These are phyloP conservation scores for Erythrolamprus reginae DNA, from an alignment of 2,113 vertebrate species.

Conservation along the genomic window DNA sequence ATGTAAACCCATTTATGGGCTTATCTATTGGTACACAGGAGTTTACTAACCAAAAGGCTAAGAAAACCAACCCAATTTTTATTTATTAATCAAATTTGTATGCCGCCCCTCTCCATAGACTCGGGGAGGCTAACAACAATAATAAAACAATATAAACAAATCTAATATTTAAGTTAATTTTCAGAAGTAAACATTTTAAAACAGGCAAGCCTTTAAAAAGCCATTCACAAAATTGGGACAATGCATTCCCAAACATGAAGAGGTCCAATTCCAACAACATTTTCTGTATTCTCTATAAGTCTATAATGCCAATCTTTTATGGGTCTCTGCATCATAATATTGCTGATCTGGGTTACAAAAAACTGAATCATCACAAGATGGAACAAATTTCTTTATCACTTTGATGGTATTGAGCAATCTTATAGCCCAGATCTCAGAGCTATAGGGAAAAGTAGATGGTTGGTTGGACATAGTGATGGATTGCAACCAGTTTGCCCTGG, in stretches of 20 bases:
- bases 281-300: not conserved
- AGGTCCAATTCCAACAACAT: not conserved
- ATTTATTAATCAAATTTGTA: no score
- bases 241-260: not conserved
- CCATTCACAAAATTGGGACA: not conserved
- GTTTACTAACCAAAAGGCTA: not conserved
- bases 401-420: not conserved
- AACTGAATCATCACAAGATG: not conserved
- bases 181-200: not conserved
- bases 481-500: no score
- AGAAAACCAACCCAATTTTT: not conserved
- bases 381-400: not conserved
- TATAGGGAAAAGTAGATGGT: not conserved
- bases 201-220: not conserved
- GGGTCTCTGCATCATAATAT: not conserved
- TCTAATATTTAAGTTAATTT: no score
- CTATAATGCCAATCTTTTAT: not conserved
- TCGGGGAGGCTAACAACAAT: no score
- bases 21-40: not conserved
- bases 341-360: not conserved
- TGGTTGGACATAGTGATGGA: not conserved
- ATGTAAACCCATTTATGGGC: not conserved
- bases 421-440: not conserved
- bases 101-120: no score
- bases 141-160: no score